Evolutionary conservation across 2,888 invertebrate species (phyloP), one percentile per base, ranked within the genome.

Genomic region (Merodon equestris): DNA sequence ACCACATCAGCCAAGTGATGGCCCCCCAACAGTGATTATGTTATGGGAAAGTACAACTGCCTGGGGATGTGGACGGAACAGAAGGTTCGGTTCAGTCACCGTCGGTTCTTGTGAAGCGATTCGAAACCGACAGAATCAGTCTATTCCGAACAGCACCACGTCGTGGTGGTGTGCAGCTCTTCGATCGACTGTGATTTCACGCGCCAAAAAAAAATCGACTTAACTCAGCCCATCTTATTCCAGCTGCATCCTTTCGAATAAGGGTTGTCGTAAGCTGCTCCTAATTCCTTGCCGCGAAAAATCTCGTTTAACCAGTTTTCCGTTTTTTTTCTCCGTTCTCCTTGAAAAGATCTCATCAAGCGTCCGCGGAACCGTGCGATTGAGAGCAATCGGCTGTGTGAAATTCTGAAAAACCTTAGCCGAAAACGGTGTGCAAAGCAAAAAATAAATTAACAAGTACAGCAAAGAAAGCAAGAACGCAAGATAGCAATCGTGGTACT

Each of bases 131-230:
- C 63, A 45, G 57, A 70, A 19, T 63, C 73, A 63, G 77, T 67
- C 57, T 63, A 44, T 63, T 47, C 63, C 67, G 67, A 77, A 77
- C 73, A 73, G 15, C 67, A 77, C 73, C 67, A 67, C 77, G 51
- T 63, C 48, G 44, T 45, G 73, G 77, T 68, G 63, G 72, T 73
- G 77, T 56, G 10, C n/a, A 56, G 60, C 48, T 71, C 57, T 61
- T 12, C 9, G 40, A 15, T 72, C 9, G 3, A 19, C 13, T n/a
- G 17, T 36, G 14, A 48, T 56, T 48, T 51, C 50, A 58, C 66
- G 76, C 76, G 56, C 48, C 12, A 40, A 48, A 44, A 64, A 53
- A 7, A n/a, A 2, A 40, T 27, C 40, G 40, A 40, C 40, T 40
- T 57, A 40, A 40, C n/a, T 40, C 40, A 7, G 10, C 10, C 38